Evolutionary conservation across 1,140 invertebrate species (phyloP), one percentile per base, ranked within the genome.

Genomic region (Ceratina australensis): DNA sequence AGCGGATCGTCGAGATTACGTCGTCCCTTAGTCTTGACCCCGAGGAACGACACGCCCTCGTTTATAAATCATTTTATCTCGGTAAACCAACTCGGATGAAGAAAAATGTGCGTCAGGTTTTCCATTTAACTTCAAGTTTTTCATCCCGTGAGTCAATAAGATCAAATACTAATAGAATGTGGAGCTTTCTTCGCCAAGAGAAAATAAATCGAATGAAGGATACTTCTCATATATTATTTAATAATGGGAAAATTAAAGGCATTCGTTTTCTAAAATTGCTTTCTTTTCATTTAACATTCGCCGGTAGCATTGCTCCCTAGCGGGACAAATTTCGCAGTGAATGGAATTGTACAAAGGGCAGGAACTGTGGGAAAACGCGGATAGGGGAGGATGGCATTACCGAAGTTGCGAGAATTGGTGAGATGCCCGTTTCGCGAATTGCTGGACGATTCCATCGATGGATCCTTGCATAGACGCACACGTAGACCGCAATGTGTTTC

Each of bases 401-500:
- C 42, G 59, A 65, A 49, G 47, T 72, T 33, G 56, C 74, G 56
- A 24, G 47, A 75, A 80, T 80, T 66, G 20, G 20, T 69, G 74
- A 66, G 78, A 78, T 72, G 66, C 65, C 33, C 67, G 67, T 5
- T 13, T 42, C 18, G 54, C 26, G 74, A 72, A 77, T 77, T 67
- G 52, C 67, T 22, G 20, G 50, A 26, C 24, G 1, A 63, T 77
- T 80, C 74, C 60, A 50, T 80, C 59, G 57, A 64, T 65, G 73
- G 73, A 69, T 74, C 59, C 64, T 42, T 42, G 33, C 33, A 69
- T 80, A 59, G 50, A 56, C 26, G 33, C 56, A 42, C 57, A 16
- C 52, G 71, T 22, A 75, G 60, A 47, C 77, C 15, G 80, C 77
- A 59, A 78, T 72, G 67, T 80, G 77, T 75, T 73, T 80, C 75